These are phyloP conservation scores for Hypena proboscidalis DNA, from an alignment of 2,888 invertebrate genomes.

Conservation along the genomic window DNA sequence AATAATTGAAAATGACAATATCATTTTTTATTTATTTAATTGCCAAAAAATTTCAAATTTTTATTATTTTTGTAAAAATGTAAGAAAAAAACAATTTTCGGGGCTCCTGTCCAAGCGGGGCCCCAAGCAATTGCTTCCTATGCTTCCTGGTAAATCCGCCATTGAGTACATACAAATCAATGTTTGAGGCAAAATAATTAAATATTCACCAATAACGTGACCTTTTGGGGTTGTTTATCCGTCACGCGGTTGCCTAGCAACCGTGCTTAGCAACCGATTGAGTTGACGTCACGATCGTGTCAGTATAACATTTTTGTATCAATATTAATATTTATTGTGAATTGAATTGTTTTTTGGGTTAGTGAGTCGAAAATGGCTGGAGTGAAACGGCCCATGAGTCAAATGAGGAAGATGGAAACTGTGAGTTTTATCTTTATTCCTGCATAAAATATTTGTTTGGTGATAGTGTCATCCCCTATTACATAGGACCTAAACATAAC, in stretches of 20 bases:
- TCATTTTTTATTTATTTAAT: too few relatives aligned
- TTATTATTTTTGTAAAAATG: too few relatives aligned
- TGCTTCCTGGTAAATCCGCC: too few relatives aligned
- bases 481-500: too few relatives aligned
- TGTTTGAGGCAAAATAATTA: background rate
- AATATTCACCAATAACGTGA: conserved; percentile 20
- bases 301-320: conserved; percentile 14
- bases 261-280: conserved; percentile 34
- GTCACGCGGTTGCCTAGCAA: conserved; percentile 37
- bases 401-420: conserved; percentile 71
- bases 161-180: too few relatives aligned
- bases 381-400: conserved; percentile 69
- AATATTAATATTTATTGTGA: conserved; percentile 16
- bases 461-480: background rate
- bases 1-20: too few relatives aligned
- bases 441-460: background rate
- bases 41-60: too few relatives aligned
- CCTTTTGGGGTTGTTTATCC: conserved; percentile 36
- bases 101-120: too few relatives aligned
- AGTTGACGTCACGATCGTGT: conserved; percentile 5
- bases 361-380: conserved; percentile 58
- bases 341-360: conserved; percentile 9
- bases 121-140: too few relatives aligned
- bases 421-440: conserved; percentile 47
- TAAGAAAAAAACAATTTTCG: too few relatives aligned